Conservation (phyloP, 2,888 invertebrate species). For the Nomada fucata region DNA sequence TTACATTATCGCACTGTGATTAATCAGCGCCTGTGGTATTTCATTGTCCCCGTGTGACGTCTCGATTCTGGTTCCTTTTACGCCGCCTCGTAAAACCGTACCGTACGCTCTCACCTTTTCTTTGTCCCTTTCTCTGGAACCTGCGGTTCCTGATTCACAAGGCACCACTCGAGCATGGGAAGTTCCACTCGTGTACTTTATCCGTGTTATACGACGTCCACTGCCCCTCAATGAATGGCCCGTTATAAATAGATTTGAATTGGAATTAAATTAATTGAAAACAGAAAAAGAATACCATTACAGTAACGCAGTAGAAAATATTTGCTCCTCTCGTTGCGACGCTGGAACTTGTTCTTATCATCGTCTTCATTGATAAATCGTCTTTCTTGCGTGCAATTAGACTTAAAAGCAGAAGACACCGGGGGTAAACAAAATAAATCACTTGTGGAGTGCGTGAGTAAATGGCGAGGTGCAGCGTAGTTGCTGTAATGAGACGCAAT, state of each 20-base stretch:
- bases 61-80: constrained; percentile 53
- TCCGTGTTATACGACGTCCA: not conserved
- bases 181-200: not conserved
- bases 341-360: no score
- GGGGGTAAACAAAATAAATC: not conserved
- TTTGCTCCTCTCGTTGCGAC: no score
- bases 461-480: no score
- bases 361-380: no score
- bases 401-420: no score
- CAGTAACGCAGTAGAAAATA: no score
- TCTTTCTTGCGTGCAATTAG: no score
- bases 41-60: constrained; percentile 63
- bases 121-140: not conserved
- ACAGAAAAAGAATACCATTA: no score
- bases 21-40: constrained; percentile 61
- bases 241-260: no score
- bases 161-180: constrained; percentile 15
- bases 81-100: constrained; percentile 22
- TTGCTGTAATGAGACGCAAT: no score
- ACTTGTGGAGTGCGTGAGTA: not conserved
- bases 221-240: not conserved
- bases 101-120: not conserved
- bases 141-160: not conserved
- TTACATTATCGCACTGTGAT: constrained; percentile 63
- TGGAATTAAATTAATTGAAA: no score